Evolutionary conservation across 2,113 vertebrate species (phyloP), one percentile per base, ranked within the genome.

Genomic region (Hippocampus abdominalis): DNA sequence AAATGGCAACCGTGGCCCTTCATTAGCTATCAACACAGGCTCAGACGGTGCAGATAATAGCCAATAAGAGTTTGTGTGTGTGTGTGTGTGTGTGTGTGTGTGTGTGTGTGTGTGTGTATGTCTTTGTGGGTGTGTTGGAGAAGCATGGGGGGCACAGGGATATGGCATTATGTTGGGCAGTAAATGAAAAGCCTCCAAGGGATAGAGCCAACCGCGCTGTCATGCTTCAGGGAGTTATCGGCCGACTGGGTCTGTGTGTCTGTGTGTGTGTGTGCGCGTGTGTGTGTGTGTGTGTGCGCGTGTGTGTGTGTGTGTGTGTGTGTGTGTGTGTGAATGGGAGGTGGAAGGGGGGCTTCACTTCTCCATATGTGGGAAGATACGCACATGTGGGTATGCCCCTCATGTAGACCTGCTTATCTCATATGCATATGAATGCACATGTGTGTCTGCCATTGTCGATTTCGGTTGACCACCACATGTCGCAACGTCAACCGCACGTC

Each of bases 1-100:
- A 96, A 95, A 97, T 94, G 94, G 95, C 94, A 96, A 91, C 92
- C 89, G 90, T 94, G 93, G 93, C 94, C 94, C 94, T 91, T 96
- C 95, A 95, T 96, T 98, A 96, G 94, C 93, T 95, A 96, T 95
- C 89, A 94, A 94, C 94, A 95, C 90, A 91, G 92, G 88, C 89
- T 87, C 93, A 92, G 94, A 95, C 95, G 96, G 94, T 92, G 93
- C 92, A 95, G 94, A 97, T 98, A 98, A 98, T 97, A 93, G 95
- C 94, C 94, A 96, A 95, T 96, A 97, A 96, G 93, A 89, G 69
- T 68, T 42, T 60, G 75, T 76, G 77, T 67, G 59, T 16, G 65
- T 72, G 68, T 68, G 67, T 73, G n/a, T 10, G 25, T 54, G 72
- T 70, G 13, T 44, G 68, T 25, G 74, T 79, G 73, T 62, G 66